A percentile compares a stretch with the other conserved stretches of the same genome.
Evolutionary conservation across 2,888 invertebrate species (phyloP).

Genomic region (Ditylenchus weischeri): DNA sequence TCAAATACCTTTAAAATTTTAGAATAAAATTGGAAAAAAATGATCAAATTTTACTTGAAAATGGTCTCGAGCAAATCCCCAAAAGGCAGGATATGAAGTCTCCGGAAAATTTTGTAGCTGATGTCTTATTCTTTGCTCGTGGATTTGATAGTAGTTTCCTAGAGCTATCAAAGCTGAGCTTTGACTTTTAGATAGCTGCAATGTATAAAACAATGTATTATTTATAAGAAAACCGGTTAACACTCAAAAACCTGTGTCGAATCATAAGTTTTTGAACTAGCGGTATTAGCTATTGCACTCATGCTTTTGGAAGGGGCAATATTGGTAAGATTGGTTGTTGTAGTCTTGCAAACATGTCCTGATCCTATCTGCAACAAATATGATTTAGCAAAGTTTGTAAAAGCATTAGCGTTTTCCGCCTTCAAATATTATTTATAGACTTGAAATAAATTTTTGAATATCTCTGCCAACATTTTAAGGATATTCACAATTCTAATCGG

Average conservation of each 20-base stretch:
- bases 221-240: too few species aligned
- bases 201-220: not conserved
- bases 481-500: too few species aligned
- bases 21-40: not conserved
- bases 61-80: slow-evolving; percentile 2
- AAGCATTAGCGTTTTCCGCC: not conserved
- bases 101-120: slow-evolving; percentile 2
- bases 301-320: too few species aligned
- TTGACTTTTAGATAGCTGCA: not conserved
- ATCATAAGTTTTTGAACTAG: too few species aligned
- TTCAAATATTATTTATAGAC: too few species aligned
- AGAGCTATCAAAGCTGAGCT: not conserved
- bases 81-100: not conserved
- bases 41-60: not conserved
- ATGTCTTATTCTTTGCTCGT: slow-evolving; percentile 3
- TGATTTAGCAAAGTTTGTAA: not conserved
- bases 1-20: not conserved
- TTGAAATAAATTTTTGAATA: too few species aligned
- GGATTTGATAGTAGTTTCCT: not conserved
- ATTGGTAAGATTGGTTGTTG: too few species aligned
- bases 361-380: not conserved
- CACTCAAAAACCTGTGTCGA: too few species aligned
- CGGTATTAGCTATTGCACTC: too few species aligned
- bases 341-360: slow-evolving; percentile 3
- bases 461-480: too few species aligned